Conservation (phyloP, 2,888 invertebrate genomes). For the Lamproptera curius region DNA sequence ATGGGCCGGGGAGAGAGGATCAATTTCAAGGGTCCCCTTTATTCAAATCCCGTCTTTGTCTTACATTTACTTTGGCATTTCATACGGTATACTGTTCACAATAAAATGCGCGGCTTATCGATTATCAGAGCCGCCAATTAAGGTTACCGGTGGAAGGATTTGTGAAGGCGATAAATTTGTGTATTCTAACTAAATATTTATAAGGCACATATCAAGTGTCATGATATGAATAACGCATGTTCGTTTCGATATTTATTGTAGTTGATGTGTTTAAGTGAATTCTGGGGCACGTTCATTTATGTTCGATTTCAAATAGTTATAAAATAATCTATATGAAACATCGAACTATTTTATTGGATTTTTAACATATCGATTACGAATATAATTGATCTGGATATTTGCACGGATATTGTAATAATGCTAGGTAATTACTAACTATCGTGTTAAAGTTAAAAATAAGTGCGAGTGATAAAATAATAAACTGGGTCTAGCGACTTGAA, state of each 20-base stretch:
- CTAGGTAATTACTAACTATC: not conserved
- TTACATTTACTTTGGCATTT: slow-evolving; percentile 66
- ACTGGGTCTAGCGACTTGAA: slow-evolving; percentile 22
- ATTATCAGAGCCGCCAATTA: slow-evolving; percentile 26
- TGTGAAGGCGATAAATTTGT: slow-evolving; percentile 6
- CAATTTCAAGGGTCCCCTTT: slow-evolving; percentile 69
- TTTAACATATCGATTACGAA: too few relatives aligned
- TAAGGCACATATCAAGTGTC: not conserved
- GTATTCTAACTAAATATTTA: not conserved
- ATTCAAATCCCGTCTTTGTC: slow-evolving; percentile 76
- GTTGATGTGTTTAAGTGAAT: too few relatives aligned
- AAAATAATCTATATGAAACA: too few relatives aligned
- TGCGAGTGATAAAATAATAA: not conserved
- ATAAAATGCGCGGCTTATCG: slow-evolving; percentile 38
- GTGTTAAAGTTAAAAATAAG: not conserved
- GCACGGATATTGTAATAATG: too few relatives aligned
- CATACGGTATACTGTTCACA: slow-evolving; percentile 66
- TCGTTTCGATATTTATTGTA: too few relatives aligned
- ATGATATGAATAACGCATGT: not conserved
- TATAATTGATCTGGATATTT: too few relatives aligned
- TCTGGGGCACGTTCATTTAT: too few relatives aligned
- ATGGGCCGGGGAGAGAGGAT: slow-evolving; percentile 67
- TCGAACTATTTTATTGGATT: too few relatives aligned
- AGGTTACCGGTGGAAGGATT: slow-evolving; percentile 13
- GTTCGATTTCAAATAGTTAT: too few relatives aligned